These are phyloP conservation scores for Zaprionus obscuricornis DNA, from an alignment of 2,888 invertebrate species.

Conservation along the genomic window DNA sequence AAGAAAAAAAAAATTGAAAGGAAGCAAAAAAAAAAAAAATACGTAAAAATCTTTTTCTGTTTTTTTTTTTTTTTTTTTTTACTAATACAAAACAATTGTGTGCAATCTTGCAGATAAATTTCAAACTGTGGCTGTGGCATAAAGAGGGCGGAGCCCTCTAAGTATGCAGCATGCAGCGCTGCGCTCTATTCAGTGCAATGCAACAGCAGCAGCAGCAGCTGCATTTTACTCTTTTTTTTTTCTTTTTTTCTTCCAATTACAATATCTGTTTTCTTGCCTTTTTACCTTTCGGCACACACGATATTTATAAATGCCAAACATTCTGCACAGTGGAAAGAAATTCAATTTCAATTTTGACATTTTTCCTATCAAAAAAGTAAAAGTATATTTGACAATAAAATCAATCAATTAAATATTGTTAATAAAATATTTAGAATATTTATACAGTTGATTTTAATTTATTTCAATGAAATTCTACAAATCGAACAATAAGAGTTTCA, in stretches of 20 bases:
- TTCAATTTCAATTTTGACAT: too few relatives aligned
- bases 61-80: too few relatives aligned
- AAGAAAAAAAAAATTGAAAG: slow-evolving; percentile 9
- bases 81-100: slow-evolving; percentile 73
- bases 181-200: slow-evolving; percentile 12
- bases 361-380: too few relatives aligned
- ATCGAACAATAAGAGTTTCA: too few relatives aligned
- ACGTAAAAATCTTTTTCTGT: slow-evolving; percentile 30
- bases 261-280: slow-evolving; percentile 69
- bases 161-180: slow-evolving; percentile 26
- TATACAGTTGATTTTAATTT: too few relatives aligned
- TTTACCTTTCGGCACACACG: slow-evolving; percentile 62
- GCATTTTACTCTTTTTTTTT: slow-evolving; percentile 29
- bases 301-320: slow-evolving; percentile 71
- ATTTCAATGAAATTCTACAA: too few relatives aligned
- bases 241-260: slow-evolving; percentile 61
- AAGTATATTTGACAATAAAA: not conserved
- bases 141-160: slow-evolving; percentile 13
- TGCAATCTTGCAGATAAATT: slow-evolving; percentile 72
- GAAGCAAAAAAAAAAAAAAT: slow-evolving; percentile 34
- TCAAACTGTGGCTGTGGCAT: slow-evolving; percentile 31
- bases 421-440: not conserved
- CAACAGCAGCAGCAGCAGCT: slow-evolving; percentile 50
- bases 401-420: too few relatives aligned
- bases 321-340: slow-evolving; percentile 52